These are phyloP conservation scores for Myotis yumanensis DNA, from an alignment of 2,113 vertebrate genomes.

Conservation along the genomic window DNA sequence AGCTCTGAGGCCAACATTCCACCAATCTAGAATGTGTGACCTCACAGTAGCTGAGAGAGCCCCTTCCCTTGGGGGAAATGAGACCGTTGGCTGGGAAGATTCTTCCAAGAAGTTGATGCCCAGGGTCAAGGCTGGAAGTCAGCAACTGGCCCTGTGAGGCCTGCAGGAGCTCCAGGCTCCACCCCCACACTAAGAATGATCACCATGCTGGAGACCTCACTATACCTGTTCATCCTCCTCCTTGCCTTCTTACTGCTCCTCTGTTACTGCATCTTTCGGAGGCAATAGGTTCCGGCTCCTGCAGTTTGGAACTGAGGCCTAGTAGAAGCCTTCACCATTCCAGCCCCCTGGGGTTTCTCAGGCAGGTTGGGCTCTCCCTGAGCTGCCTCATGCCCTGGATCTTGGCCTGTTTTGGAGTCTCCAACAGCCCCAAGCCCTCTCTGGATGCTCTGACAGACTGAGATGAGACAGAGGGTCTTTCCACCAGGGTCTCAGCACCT, in stretches of 20 bases:
- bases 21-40: conserved; percentile 24
- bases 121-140: background rate
- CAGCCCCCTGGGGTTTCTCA: background rate
- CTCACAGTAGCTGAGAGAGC: conserved; percentile 3
- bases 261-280: conserved; percentile 26
- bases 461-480: background rate
- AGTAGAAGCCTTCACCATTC: background rate
- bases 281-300: background rate
- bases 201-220: background rate
- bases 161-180: background rate
- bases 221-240: background rate
- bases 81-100: background rate
- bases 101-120: background rate
- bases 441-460: background rate
- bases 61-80: background rate
- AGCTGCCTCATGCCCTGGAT: background rate
- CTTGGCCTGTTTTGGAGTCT: background rate
- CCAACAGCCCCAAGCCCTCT: background rate
- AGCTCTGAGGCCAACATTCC: background rate
- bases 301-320: background rate
- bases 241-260: background rate
- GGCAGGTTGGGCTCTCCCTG: background rate
- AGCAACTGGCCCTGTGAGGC: background rate
- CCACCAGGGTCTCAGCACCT: background rate
- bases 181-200: background rate